These are phyloP conservation scores for Bergia sp. DNA, from an alignment of 92 coral and sea anemone species.

Conservation along the genomic window DNA sequence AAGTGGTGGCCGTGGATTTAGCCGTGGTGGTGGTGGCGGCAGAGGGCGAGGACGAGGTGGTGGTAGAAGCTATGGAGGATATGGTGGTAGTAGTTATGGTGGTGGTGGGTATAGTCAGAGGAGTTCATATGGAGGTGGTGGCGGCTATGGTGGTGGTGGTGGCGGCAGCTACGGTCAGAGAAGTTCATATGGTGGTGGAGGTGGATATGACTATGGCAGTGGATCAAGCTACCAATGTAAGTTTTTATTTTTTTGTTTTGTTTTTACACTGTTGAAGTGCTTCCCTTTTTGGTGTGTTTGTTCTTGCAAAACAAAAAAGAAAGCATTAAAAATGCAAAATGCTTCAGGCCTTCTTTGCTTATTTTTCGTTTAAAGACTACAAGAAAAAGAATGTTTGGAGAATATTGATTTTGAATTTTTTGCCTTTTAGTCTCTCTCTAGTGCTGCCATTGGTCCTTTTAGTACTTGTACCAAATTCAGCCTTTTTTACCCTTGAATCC, in stretches of 20 bases:
- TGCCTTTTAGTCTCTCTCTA: too few relatives aligned
- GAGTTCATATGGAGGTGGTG: neutral
- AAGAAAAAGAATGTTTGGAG: neutral
- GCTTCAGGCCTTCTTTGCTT: too few relatives aligned
- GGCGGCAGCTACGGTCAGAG: neutral
- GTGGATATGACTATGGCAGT: neutral
- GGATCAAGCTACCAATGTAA: constrained; percentile 25
- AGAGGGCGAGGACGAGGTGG: neutral
- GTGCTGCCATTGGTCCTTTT: too few relatives aligned
- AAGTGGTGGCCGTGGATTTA: constrained; percentile 8
- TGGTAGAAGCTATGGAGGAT: neutral
- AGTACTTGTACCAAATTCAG: too few relatives aligned
- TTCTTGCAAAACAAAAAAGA: too few relatives aligned
- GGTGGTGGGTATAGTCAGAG: neutral
- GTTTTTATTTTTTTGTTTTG: neutral
- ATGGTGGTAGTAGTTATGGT: neutral
- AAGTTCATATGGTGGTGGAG: neutral
- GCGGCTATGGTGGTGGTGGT: neutral
- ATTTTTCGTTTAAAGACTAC: too few relatives aligned
- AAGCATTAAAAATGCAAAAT: too few relatives aligned
- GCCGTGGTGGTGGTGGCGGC: neutral
- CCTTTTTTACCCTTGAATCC: too few relatives aligned
- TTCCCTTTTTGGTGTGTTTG: neutral
- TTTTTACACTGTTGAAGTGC: neutral
- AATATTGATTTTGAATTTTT: too few relatives aligned